A percentile compares a stretch with the other conserved stretches of the same genome.
Evolutionary conservation across 2,113 vertebrate species (phyloP).

Genomic region (Nanger granti): DNA sequence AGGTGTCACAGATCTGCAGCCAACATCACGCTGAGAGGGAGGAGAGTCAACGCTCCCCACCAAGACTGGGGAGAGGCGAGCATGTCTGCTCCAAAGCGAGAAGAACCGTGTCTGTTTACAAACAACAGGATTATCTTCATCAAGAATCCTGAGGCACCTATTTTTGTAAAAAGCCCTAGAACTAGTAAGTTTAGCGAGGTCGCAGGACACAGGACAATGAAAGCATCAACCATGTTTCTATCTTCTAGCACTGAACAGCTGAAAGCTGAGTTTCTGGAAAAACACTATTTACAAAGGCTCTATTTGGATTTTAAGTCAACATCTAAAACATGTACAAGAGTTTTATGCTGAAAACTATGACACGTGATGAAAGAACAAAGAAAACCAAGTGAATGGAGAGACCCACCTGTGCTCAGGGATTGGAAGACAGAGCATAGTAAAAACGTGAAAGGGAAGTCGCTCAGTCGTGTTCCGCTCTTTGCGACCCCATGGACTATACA

Average conservation of each 20-base stretch:
- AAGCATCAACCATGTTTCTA: background rate
- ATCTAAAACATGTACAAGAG: background rate
- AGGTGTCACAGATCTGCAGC: background rate
- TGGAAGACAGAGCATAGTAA: background rate
- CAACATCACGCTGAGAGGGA: rapidly evolving
- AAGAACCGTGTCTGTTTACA: background rate
- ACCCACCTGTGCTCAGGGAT: rapidly evolving
- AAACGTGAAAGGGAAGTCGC: background rate
- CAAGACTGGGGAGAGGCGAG: background rate
- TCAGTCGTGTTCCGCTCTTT: background rate
- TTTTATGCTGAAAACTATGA: background rate
- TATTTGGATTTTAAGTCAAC: background rate
- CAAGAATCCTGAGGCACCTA: background rate
- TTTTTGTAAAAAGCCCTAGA: background rate
- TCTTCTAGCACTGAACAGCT: background rate
- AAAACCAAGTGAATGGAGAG: background rate
- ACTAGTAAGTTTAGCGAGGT: background rate
- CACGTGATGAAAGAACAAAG: background rate
- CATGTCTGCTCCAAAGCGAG: background rate
- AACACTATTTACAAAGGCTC: background rate
- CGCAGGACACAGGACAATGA: background rate
- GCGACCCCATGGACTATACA: rapidly evolving
- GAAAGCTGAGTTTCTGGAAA: background rate
- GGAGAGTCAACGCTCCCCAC: background rate
- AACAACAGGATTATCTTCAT: rapidly evolving